Conservation (phyloP, 2,113 vertebrate species). For the Elaphurus davidianus region DNA sequence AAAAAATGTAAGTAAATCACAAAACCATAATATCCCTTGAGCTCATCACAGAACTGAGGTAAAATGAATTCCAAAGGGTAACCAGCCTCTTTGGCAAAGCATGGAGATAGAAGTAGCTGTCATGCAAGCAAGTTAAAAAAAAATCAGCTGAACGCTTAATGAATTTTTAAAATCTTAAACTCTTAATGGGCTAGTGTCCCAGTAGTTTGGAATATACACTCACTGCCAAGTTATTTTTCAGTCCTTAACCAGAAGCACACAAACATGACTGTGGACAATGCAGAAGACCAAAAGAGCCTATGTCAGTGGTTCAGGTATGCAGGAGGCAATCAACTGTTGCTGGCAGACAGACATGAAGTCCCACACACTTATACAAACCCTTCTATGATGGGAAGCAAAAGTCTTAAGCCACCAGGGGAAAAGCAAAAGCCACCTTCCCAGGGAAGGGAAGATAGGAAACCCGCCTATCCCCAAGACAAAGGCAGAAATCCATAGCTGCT, state of each 20-base stretch:
- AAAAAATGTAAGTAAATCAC: background rate
- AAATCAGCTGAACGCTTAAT: background rate
- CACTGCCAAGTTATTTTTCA: background rate
- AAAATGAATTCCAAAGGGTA: background rate
- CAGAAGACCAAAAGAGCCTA: background rate
- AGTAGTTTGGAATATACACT: background rate
- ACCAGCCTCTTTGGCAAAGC: background rate
- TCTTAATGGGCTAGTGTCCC: background rate
- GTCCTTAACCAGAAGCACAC: background rate
- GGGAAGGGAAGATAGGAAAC: background rate
- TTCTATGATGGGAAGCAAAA: background rate
- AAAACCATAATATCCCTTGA: conserved; percentile 10
- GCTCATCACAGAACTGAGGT: background rate
- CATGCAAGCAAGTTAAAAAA: background rate
- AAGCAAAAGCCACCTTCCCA: background rate
- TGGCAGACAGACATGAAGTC: background rate
- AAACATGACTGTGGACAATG: background rate
- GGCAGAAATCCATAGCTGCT: background rate
- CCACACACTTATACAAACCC: background rate
- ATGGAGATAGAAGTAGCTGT: background rate
- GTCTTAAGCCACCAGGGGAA: background rate
- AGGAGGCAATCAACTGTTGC: background rate
- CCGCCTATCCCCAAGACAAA: background rate
- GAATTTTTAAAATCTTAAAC: conserved; percentile 27
- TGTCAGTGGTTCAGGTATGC: background rate